Base-by-base conservation (phyloP, 2,888 invertebrate species). In the Falcaria lacertinaria region DNA sequence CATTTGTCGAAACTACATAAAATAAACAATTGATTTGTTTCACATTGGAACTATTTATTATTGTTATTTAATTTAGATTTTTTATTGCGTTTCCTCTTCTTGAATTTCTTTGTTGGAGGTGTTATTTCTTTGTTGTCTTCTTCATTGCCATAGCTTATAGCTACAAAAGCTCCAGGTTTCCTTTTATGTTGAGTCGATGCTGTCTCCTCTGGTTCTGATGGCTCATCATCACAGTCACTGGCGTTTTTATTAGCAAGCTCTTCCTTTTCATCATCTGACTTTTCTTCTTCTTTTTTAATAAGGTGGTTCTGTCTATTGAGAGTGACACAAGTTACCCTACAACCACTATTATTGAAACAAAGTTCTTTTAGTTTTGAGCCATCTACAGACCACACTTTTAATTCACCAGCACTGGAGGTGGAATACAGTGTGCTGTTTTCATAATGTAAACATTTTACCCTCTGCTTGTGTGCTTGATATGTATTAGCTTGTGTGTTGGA, bases 391-490 rank as follows among this genome's bases (percentile, higher is more conserved):
- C 95, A 97, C 0, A 96, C 78, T 80, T 94, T 95, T 37, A 97
- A 84, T 66, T 93, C 92, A 0, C 97, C 97, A 47, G 92, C 91
- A 80, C 96, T 97, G 4, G 95, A 94, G 14, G 93, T 93, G 25
- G 95, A 92, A 40, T 93, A 92, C 16, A 96, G 66, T 57, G 88
- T 89, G 40, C 90, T 75, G 39, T 91, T 90, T 42, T 89, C 80
- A 62, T 79, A 90, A 43, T 86, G 82, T 50, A 95, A 76, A 57
- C 92, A 91, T 73, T 95, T 95, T 0, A 96, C 91, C 69, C 96
- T 90, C 37, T 91, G 82, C 39, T 90, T 89, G 50, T 95, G 94
- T 0, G 91, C 93, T 47, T 84, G 64, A 49, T 89, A 83, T 42
- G 81, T 77, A 43, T 74, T 54, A 34, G 86, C 90, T 52, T 90